Conservation (phyloP, 2,113 vertebrate species). For the Mirza zaza region DNA sequence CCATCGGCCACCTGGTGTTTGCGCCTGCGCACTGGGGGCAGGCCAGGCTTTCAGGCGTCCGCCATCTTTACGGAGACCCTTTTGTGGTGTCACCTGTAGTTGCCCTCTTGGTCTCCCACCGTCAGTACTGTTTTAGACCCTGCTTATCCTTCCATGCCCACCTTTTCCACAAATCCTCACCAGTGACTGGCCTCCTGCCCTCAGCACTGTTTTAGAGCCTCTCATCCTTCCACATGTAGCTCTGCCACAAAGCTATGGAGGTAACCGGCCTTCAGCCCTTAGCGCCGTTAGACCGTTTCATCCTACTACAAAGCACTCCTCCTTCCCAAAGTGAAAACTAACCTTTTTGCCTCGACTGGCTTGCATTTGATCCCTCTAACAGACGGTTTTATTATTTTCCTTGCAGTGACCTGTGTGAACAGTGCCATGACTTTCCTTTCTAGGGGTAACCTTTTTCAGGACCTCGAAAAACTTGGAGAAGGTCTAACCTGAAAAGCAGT, state of each 20-base stretch:
- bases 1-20: neutral
- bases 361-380: neutral
- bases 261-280: neutral
- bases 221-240: neutral
- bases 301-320: neutral
- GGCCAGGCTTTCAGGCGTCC: rapidly evolving
- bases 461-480: neutral
- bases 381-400: neutral
- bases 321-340: neutral
- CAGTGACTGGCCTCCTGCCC: neutral
- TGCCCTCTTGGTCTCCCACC: too few relatives aligned
- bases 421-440: neutral
- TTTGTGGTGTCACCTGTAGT: neutral
- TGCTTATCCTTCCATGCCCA: neutral
- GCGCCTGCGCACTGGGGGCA: neutral
- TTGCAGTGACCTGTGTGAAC: neutral
- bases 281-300: neutral
- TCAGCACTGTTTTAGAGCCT: neutral
- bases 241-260: neutral
- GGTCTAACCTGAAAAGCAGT: neutral
- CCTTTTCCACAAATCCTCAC: neutral
- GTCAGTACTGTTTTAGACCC: neutral
- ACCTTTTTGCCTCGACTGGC: neutral
- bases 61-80: too few relatives aligned
- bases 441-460: neutral